Evolutionary conservation across 64 coral and sea anemone genomes (phyloP).

Genomic region (Actinia tenebrosa): DNA sequence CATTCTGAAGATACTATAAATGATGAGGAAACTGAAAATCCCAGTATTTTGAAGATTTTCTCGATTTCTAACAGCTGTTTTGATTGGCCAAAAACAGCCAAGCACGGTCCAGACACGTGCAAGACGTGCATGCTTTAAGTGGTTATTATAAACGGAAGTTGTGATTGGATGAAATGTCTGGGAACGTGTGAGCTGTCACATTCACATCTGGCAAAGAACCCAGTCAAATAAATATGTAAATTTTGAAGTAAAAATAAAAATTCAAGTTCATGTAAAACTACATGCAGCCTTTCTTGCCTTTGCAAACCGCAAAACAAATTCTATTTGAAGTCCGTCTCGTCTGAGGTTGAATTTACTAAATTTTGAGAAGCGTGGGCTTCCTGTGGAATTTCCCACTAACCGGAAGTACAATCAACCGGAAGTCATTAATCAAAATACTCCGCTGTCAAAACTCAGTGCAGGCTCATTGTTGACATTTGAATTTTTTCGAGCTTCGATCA

Average conservation of each 20-base stretch:
- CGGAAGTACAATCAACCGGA: neutral
- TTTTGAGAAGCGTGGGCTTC: neutral
- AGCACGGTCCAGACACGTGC: neutral
- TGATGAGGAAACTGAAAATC: neutral
- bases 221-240: no score
- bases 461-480: slow-evolving; percentile 13
- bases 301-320: no score
- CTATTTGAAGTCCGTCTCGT: no score
- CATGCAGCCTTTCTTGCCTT: no score
- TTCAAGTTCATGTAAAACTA: no score
- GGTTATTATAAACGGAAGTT: neutral
- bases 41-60: neutral
- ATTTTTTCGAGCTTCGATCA: neutral
- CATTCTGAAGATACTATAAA: neutral
- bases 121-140: neutral
- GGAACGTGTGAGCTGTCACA: neutral
- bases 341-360: no score
- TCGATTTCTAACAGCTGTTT: neutral
- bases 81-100: neutral
- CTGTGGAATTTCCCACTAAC: neutral
- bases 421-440: neutral
- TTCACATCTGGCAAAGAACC: no score
- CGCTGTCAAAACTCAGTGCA: neutral
- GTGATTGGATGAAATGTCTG: neutral
- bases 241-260: no score